Conservation (phyloP, 2,797 vertebrate genomes). For the Spea hammondii region DNA sequence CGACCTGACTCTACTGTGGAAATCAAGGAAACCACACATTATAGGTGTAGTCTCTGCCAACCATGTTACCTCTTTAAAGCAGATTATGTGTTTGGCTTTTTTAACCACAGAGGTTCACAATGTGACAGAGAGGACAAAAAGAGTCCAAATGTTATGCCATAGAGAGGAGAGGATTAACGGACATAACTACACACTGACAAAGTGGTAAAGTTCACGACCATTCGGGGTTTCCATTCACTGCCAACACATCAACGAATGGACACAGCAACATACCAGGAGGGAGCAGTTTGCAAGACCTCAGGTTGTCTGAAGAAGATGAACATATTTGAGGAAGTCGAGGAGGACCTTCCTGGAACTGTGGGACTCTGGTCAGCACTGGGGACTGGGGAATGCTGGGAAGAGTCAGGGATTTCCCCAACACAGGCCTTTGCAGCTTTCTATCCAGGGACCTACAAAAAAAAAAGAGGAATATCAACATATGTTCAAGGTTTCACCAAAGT, state of each 20-base stretch:
- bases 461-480: neutral
- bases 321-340: constrained; percentile 60
- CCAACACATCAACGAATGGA: too few relatives aligned
- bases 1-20: constrained; percentile 78
- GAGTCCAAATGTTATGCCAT: too few relatives aligned
- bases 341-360: constrained; percentile 64
- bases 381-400: constrained; percentile 93
- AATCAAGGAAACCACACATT: neutral
- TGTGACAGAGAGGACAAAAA: too few relatives aligned
- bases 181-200: too few relatives aligned
- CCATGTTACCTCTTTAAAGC: too few relatives aligned
- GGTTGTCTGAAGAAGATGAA: constrained; percentile 56
- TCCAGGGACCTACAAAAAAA: constrained; percentile 77
- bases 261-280: constrained; percentile 72
- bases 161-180: too few relatives aligned
- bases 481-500: too few relatives aligned
- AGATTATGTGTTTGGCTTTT: too few relatives aligned
- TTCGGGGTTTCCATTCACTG: too few relatives aligned
- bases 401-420: constrained; percentile 83
- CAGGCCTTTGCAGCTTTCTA: constrained; percentile 80
- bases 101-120: too few relatives aligned
- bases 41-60: neutral
- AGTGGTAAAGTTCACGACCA: too few relatives aligned
- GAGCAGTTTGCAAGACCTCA: constrained; percentile 79
- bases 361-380: constrained; percentile 76